Conservation (phyloP, 2,113 vertebrate species). For the Petrocephalus zakoni region DNA sequence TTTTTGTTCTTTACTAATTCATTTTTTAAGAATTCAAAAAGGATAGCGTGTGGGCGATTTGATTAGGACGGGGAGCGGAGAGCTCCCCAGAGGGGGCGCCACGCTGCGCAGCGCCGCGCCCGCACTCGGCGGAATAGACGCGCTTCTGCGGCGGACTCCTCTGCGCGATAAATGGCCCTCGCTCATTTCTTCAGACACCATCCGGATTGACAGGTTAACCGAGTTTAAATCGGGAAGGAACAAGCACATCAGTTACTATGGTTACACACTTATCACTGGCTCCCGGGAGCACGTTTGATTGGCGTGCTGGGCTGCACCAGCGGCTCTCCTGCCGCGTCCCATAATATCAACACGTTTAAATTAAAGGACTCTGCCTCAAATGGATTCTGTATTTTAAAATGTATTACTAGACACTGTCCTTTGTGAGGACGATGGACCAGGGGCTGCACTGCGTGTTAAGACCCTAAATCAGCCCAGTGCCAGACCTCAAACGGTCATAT, state of each 20-base stretch:
- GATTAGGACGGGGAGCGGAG: neutral
- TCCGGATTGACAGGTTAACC: constrained; percentile 13
- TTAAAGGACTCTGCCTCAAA: neutral
- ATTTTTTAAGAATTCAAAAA: neutral
- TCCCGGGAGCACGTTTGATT: neutral
- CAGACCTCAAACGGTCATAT: neutral
- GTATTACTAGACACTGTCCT: neutral
- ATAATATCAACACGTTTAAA: constrained; percentile 11
- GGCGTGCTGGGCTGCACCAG: neutral
- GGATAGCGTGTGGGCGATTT: neutral
- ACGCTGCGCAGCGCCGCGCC: neutral
- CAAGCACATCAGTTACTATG: constrained; percentile 11
- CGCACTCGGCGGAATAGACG: neutral
- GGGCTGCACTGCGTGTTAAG: neutral
- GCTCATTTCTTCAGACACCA: neutral
- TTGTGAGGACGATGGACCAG: neutral
- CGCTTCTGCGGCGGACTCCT: neutral
- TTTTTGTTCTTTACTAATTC: neutral
- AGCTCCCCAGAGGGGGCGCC: neutral
- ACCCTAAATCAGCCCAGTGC: neutral
- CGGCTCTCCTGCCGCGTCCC: neutral
- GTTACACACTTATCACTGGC: constrained; percentile 2
- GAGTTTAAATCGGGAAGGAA: constrained; percentile 1
- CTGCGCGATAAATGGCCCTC: neutral
- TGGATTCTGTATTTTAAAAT: neutral